phyloP scores from a whole-genome alignment of 2,888 invertebrate species.

The Alsophila aescularia region DNA sequence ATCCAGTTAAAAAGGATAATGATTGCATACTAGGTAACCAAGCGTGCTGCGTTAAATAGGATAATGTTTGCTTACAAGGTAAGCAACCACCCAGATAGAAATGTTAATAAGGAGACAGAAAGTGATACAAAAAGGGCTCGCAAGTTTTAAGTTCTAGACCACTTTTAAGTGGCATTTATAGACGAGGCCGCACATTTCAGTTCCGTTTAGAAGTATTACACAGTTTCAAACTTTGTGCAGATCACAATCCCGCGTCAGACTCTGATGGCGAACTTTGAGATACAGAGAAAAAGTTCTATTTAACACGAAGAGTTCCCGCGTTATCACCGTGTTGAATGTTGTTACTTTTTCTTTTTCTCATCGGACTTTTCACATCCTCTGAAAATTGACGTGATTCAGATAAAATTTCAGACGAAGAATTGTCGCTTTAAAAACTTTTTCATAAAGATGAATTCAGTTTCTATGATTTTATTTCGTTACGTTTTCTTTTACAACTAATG shows the following conservation, averaged over 20 bases:
- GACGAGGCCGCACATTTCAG: slow-evolving; percentile 60
- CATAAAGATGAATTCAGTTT: slow-evolving; percentile 28
- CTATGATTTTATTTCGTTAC: slow-evolving; percentile 7
- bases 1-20: too few relatives aligned
- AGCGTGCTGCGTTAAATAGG: neutral
- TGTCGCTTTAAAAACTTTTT: slow-evolving; percentile 40
- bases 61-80: slow-evolving; percentile 30
- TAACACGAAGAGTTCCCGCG: slow-evolving; percentile 37
- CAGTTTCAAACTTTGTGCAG: slow-evolving; percentile 69
- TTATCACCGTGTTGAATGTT: slow-evolving; percentile 42
- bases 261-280: slow-evolving; percentile 60
- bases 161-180: slow-evolving; percentile 72
- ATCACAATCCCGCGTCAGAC: slow-evolving; percentile 71
- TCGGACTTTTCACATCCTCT: slow-evolving; percentile 38
- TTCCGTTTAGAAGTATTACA: slow-evolving; percentile 58
- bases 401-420: slow-evolving; percentile 38
- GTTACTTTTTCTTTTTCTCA: slow-evolving; percentile 40
- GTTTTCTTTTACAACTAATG: slow-evolving; percentile 4
- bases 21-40: too few relatives aligned
- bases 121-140: slow-evolving; percentile 25
- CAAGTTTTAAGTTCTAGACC: slow-evolving; percentile 42
- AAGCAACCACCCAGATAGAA: slow-evolving; percentile 8
- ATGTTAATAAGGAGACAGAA: neutral
- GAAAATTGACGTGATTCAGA: slow-evolving; percentile 38
- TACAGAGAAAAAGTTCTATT: slow-evolving; percentile 40